These are phyloP conservation scores for Silurus glanis DNA, from an alignment of 2,113 vertebrate species.

Conservation along the genomic window DNA sequence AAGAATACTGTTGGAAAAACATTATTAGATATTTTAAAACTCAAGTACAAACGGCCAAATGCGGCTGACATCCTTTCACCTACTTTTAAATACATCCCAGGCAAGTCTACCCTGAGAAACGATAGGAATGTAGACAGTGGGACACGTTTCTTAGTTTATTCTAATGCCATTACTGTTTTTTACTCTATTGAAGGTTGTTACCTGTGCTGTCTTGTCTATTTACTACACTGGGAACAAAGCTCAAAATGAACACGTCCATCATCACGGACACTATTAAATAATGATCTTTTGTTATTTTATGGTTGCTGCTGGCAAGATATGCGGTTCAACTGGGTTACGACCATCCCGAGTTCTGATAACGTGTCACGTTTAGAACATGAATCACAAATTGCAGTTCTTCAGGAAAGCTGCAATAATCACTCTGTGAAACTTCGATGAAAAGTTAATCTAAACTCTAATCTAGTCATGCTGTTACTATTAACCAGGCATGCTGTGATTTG, in stretches of 20 bases:
- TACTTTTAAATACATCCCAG: neutral
- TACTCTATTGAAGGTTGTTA: neutral
- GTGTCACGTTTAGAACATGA: neutral
- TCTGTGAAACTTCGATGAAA: neutral
- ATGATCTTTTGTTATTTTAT: neutral
- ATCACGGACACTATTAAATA: neutral
- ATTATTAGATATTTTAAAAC: no score
- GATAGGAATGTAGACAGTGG: neutral
- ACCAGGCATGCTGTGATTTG: neutral
- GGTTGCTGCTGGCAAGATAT: constrained; percentile 13
- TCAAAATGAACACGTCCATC: neutral
- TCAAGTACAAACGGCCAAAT: no score
- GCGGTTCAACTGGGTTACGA: neutral
- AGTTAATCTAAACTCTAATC: neutral
- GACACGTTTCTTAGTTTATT: neutral
- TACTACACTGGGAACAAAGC: neutral
- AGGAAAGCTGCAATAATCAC: neutral
- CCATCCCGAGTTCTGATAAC: neutral
- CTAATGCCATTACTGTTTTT: neutral
- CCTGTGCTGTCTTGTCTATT: neutral
- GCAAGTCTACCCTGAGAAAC: constrained; percentile 16
- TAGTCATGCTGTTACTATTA: neutral
- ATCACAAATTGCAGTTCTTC: neutral
- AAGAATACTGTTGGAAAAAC: no score
- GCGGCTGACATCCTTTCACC: neutral